Conservation (phyloP, 2,888 invertebrate genomes). For the Xylophagus ater region DNA sequence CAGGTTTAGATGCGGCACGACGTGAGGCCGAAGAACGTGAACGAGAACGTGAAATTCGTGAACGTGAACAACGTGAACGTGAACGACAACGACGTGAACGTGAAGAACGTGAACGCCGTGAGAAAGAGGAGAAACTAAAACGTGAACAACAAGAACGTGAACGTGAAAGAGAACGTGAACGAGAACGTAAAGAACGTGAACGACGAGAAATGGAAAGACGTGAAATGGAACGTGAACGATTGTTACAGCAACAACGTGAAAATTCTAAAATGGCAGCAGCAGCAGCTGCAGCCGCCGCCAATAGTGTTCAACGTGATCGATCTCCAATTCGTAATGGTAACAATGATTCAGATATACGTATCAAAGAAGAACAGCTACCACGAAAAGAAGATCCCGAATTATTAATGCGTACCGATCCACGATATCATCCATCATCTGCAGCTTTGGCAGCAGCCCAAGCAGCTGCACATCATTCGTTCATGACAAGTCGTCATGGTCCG, state of each 20-base stretch:
- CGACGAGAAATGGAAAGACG: slow-evolving; percentile 47
- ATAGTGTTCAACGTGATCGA: slow-evolving; percentile 44
- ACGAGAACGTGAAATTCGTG: slow-evolving; percentile 36
- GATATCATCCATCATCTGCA: slow-evolving; percentile 43
- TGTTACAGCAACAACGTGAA: slow-evolving; percentile 47
- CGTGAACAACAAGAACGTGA: slow-evolving; percentile 47
- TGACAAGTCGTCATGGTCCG: slow-evolving; percentile 41
- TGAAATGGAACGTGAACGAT: slow-evolving; percentile 50
- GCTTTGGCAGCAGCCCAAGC: slow-evolving; percentile 35
- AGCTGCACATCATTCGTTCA: slow-evolving; percentile 41
- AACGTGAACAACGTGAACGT: slow-evolving; percentile 38
- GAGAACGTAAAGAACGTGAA: slow-evolving; percentile 45
- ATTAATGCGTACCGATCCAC: slow-evolving; percentile 42
- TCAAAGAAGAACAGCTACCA: slow-evolving; percentile 53
- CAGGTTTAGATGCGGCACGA: slow-evolving; percentile 46
- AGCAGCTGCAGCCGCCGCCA: slow-evolving; percentile 33
- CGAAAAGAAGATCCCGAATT: slow-evolving; percentile 43
- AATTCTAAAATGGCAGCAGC: slow-evolving; percentile 40
- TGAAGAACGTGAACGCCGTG: slow-evolving; percentile 38
- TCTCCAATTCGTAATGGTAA: slow-evolving; percentile 66
- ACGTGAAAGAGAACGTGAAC: slow-evolving; percentile 48
- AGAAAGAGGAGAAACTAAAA: slow-evolving; percentile 43
- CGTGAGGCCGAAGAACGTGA: slow-evolving; percentile 47
- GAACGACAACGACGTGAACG: slow-evolving; percentile 38
- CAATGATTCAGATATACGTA: slow-evolving; percentile 40